These are phyloP conservation scores for Euwallacea similis DNA, from an alignment of 1,140 invertebrate genomes.

Conservation along the genomic window DNA sequence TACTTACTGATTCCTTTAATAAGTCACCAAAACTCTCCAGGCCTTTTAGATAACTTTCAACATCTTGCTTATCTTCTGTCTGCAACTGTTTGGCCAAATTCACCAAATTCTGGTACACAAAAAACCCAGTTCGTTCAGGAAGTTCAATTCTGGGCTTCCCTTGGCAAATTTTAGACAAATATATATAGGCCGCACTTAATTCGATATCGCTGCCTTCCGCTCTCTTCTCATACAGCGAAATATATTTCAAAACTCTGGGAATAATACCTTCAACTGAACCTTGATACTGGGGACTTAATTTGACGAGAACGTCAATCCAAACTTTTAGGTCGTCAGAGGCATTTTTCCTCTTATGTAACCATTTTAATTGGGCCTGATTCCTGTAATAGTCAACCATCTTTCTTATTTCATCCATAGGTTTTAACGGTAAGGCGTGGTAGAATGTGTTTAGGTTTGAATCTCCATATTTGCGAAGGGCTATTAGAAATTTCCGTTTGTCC, in stretches of 20 bases:
- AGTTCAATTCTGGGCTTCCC: conserved; percentile 33
- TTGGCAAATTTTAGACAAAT: conserved; percentile 39
- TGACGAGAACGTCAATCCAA: conserved; percentile 42
- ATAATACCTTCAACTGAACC: conserved; percentile 30
- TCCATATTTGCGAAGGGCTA: conserved; percentile 38
- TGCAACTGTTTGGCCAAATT: conserved; percentile 35
- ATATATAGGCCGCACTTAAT: conserved; percentile 41
- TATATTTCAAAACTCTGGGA: conserved; percentile 45
- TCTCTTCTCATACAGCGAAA: conserved; percentile 43
- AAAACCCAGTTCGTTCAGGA: conserved; percentile 34
- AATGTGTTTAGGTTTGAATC: conserved; percentile 33
- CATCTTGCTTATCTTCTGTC: conserved; percentile 19
- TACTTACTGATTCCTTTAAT: neutral
- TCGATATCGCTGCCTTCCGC: conserved; percentile 21
- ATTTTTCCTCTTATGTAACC: conserved; percentile 12
- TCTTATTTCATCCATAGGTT: conserved; percentile 41
- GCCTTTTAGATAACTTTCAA: neutral
- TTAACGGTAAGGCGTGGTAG: conserved; percentile 35
- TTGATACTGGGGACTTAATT: conserved; percentile 9
- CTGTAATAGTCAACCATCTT: conserved; percentile 39
- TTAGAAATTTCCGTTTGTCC: conserved; percentile 40
- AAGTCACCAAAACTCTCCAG: neutral
- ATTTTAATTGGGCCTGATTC: conserved; percentile 23
- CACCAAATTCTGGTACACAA: conserved; percentile 37
- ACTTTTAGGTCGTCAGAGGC: conserved; percentile 32